A percentile compares a stretch with the other conserved stretches of the same genome.
Conservation (phyloP, 2,797 vertebrate genomes). For the Scolopax bukidnonensis region DNA sequence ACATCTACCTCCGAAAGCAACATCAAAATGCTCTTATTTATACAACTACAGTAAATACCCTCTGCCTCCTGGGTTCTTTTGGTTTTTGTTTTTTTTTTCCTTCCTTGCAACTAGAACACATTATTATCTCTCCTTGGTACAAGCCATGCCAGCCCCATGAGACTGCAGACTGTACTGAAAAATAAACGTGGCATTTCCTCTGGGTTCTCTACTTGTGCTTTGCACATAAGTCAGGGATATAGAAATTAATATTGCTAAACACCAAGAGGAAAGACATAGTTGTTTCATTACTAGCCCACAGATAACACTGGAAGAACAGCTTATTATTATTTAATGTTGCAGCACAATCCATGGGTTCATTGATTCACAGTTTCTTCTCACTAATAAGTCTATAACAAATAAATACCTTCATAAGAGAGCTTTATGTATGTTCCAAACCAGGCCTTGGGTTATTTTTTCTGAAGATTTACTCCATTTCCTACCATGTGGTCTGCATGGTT, state of each 20-base stretch:
- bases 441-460: background rate
- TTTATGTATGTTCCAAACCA: background rate
- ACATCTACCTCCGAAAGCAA: background rate
- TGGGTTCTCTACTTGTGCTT: background rate
- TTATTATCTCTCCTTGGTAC: background rate
- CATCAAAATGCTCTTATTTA: background rate
- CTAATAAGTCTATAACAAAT: background rate
- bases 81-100: background rate
- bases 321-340: background rate
- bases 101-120: background rate
- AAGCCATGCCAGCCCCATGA: background rate
- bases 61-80: accelerated
- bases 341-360: background rate
- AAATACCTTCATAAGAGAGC: background rate
- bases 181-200: background rate
- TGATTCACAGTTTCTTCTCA: background rate
- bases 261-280: background rate
- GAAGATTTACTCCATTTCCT: background rate
- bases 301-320: background rate
- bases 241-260: background rate
- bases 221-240: background rate
- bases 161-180: background rate
- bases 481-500: background rate
- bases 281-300: background rate
- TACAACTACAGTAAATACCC: background rate